Evolutionary conservation across 2,113 vertebrate genomes (phyloP).

Genomic region (Eublepharis macularius): DNA sequence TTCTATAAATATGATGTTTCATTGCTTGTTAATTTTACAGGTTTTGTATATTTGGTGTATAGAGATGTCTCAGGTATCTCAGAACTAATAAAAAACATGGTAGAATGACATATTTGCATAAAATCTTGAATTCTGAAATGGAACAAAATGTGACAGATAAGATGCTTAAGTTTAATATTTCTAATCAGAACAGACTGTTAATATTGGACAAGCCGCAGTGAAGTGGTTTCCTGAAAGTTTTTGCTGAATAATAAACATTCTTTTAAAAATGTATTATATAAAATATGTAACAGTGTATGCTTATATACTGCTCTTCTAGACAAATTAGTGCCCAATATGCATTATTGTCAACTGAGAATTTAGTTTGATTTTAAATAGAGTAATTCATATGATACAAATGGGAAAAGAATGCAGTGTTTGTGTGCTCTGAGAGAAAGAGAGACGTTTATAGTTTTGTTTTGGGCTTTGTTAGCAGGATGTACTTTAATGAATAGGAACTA

Average conservation of each 20-base stretch:
- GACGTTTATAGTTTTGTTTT: neutral
- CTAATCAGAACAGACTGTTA: slow-evolving; percentile 21
- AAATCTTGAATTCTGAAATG: neutral
- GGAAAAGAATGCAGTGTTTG: neutral
- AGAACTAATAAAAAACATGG: neutral
- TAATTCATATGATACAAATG: neutral
- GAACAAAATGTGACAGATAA: neutral
- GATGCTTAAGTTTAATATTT: neutral
- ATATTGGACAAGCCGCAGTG: neutral
- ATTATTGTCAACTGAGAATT: neutral
- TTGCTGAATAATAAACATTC: neutral
- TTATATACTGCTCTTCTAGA: no score
- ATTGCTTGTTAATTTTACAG: neutral
- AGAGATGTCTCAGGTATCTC: neutral
- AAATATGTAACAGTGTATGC: neutral
- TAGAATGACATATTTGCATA: neutral
- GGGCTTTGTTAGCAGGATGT: neutral
- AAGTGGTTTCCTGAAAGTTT: neutral
- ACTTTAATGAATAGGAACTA: neutral
- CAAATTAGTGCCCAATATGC: no score
- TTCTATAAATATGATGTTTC: rapidly evolving
- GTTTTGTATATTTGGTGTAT: neutral
- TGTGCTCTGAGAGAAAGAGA: neutral
- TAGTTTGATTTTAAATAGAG: neutral
- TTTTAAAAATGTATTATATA: neutral